phyloP scores from a whole-genome alignment of 30 jellyfish, hydroid and myxozoan species.

The Aurelia aurita complex sp. Pacific region DNA sequence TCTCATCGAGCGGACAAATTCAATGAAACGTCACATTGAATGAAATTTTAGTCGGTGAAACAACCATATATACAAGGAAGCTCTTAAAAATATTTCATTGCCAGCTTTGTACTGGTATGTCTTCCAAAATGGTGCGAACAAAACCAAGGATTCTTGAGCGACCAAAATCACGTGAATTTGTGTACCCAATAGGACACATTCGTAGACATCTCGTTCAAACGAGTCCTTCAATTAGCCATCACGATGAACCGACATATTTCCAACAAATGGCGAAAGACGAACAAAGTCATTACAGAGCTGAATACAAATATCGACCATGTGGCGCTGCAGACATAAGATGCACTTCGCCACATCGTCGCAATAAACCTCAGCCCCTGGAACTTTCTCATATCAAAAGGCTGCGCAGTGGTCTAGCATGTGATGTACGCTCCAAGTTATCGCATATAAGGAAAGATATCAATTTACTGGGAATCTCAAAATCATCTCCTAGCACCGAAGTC shows the following conservation, averaged over 20 bases:
- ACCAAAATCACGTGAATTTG: conserved; percentile 43
- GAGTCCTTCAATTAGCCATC: conserved; percentile 56
- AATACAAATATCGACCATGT: conserved; percentile 7
- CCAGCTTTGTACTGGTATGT: too few relatives aligned
- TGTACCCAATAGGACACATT: conserved; percentile 58
- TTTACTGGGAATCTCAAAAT: conserved; percentile 8
- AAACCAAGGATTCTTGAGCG: not conserved
- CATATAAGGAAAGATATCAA: not conserved
- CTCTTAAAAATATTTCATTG: too few relatives aligned
- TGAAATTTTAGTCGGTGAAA: too few relatives aligned
- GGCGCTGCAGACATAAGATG: conserved; percentile 12
- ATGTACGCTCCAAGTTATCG: conserved; percentile 57
- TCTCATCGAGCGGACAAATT: too few relatives aligned
- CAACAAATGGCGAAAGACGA: conserved; percentile 24
- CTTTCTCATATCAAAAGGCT: conserved; percentile 52
- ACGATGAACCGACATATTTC: conserved; percentile 38
- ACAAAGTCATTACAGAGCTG: conserved; percentile 51
- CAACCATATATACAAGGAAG: too few relatives aligned
- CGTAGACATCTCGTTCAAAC: conserved; percentile 35
- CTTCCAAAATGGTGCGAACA: too few relatives aligned
- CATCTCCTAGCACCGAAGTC: conserved; percentile 6
- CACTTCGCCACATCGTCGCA: conserved; percentile 64
- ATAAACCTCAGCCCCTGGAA: conserved; percentile 64
- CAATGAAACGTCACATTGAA: too few relatives aligned
- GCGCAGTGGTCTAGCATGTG: conserved; percentile 64